These are phyloP conservation scores for Carterocephalus palaemon DNA, from an alignment of 2,888 invertebrate species.

Conservation along the genomic window DNA sequence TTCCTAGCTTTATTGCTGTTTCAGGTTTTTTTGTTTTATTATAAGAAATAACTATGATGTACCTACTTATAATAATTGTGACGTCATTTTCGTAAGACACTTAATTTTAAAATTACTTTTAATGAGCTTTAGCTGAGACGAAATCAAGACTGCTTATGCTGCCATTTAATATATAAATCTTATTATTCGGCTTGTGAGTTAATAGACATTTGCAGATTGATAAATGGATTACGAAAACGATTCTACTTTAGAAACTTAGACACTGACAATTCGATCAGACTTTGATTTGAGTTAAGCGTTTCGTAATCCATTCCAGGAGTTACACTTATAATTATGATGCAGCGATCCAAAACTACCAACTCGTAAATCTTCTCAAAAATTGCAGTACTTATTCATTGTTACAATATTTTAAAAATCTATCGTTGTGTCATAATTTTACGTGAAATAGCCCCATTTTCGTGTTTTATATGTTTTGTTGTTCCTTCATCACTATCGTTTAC, in stretches of 20 bases:
- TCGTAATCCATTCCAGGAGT: constrained; percentile 30
- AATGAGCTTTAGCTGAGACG: not conserved
- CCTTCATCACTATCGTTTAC: constrained; percentile 34
- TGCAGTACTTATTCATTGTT: no score
- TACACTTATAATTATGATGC: no score
- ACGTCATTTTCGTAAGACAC: not conserved
- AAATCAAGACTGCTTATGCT: constrained; percentile 16
- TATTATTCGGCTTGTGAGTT: constrained; percentile 19
- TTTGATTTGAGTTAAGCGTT: constrained; percentile 13
- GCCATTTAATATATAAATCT: not conserved
- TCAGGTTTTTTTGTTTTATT: no score
- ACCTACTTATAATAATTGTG: no score
- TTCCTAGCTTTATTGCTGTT: no score
- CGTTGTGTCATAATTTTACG: no score
- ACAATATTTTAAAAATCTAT: no score
- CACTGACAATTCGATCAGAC: constrained; percentile 37
- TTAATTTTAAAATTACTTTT: not conserved
- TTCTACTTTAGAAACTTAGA: constrained; percentile 21
- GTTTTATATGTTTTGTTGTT: constrained; percentile 41
- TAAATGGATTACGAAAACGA: constrained; percentile 29
- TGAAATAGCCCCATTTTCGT: no score
- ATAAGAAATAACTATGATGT: no score
- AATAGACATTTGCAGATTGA: constrained; percentile 13
- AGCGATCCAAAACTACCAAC: no score
- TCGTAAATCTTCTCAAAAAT: no score